Percentiles rank a stretch among this genome's conserved stretches.
Conservation (phyloP, 2,888 invertebrate species). For the Dynastes grantii region DNA sequence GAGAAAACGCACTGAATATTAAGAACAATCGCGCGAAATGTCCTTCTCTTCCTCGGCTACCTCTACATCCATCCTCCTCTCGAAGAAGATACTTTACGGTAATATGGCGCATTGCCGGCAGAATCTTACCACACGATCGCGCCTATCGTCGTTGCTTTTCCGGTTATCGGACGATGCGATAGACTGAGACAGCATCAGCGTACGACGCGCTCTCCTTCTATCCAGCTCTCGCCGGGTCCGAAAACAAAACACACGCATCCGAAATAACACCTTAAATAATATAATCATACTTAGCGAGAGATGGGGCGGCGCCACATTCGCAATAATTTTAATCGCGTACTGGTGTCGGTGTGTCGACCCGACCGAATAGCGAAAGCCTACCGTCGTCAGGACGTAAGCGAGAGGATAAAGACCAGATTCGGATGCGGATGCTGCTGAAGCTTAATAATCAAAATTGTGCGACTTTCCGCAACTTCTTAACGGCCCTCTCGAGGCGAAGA, state of each 20-base stretch:
- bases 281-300: constrained; percentile 67
- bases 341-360: constrained; percentile 30
- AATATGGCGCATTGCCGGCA: neutral
- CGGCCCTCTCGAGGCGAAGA: constrained; percentile 64
- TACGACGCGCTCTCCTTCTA: neutral
- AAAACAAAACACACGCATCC: constrained; percentile 40
- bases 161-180: neutral
- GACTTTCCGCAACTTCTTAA: constrained; percentile 68
- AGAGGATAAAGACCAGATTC: constrained; percentile 36
- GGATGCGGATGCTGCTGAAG: constrained; percentile 57
- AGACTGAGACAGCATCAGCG: constrained; percentile 2
- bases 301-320: constrained; percentile 54
- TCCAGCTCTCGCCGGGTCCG: neutral
- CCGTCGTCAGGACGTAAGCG: constrained; percentile 49
- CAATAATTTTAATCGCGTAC: constrained; percentile 69
- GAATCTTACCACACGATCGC: constrained; percentile 9
- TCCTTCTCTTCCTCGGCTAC: constrained; percentile 1
- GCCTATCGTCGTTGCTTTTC: neutral
- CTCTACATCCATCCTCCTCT: neutral
- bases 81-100: constrained; percentile 24
- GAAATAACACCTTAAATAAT: constrained; percentile 66
- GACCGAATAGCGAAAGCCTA: neutral
- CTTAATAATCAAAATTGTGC: constrained; percentile 68
- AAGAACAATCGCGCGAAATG: constrained; percentile 38
- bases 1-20: constrained; percentile 29